Conservation (phyloP, 2,888 invertebrate species). For the Marasmarcha lunaedactyla region DNA sequence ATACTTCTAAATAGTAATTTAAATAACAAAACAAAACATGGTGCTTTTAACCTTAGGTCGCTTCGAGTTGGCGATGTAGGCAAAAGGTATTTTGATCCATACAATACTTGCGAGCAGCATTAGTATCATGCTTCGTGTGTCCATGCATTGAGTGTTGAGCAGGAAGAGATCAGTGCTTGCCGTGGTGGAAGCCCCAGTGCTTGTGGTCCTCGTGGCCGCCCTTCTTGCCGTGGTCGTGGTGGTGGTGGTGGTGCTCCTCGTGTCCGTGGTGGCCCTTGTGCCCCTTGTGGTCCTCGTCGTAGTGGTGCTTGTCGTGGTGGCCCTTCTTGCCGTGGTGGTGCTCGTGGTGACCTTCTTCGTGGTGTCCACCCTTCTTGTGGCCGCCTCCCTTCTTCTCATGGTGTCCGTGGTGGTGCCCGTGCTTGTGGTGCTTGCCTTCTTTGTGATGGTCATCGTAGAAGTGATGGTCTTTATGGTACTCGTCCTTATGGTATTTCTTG, state of each 20-base stretch:
- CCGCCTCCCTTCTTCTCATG: slow-evolving; percentile 82
- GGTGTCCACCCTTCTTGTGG: slow-evolving; percentile 85
- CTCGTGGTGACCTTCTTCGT: slow-evolving; percentile 81
- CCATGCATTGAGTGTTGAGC: too few species aligned
- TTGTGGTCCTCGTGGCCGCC: slow-evolving; percentile 81
- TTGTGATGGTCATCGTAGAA: slow-evolving; percentile 90
- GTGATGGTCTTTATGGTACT: slow-evolving; percentile 88
- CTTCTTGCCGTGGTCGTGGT: slow-evolving; percentile 83
- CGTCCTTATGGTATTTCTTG: slow-evolving; percentile 88
- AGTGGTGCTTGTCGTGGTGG: slow-evolving; percentile 85
- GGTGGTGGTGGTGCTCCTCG: slow-evolving; percentile 79
- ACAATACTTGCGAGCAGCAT: too few species aligned
- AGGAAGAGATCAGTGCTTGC: slow-evolving; percentile 51
- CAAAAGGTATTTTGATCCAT: too few species aligned
- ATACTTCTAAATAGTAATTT: slow-evolving; percentile 30
- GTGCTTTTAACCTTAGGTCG: too few species aligned
- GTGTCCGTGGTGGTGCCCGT: slow-evolving; percentile 81
- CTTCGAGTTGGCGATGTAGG: too few species aligned
- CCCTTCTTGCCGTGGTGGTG: slow-evolving; percentile 84
- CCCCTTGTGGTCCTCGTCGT: slow-evolving; percentile 85
- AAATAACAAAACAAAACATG: too few species aligned
- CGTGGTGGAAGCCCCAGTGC: slow-evolving; percentile 77
- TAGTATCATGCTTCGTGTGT: too few species aligned
- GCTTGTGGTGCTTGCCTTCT: slow-evolving; percentile 85
- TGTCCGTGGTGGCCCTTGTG: slow-evolving; percentile 83